A percentile compares a stretch with the other conserved stretches of the same genome.
Evolutionary conservation across 2,113 vertebrate genomes (phyloP).

Genomic region (Panthera leo): DNA sequence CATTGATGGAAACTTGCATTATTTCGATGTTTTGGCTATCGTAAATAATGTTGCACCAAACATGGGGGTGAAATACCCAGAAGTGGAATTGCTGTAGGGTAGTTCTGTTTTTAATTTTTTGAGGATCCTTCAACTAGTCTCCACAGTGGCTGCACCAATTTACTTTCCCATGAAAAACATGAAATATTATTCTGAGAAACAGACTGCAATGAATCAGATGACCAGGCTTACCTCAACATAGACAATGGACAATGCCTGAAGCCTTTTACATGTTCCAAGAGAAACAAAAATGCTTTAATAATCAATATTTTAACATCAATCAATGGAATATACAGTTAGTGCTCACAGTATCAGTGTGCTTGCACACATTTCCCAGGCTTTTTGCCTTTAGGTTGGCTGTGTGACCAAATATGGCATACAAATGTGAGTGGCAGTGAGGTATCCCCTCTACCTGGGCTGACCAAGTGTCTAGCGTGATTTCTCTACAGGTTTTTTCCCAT

Average conservation of each 20-base stretch:
- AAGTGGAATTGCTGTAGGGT: not conserved
- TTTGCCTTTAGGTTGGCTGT: not conserved
- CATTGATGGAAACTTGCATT: not conserved
- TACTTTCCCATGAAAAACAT: not conserved
- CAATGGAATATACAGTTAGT: not conserved
- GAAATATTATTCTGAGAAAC: not conserved
- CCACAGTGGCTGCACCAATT: not conserved
- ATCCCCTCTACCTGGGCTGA: not conserved
- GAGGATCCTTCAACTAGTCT: not conserved
- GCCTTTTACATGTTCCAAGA: not conserved
- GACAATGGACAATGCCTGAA: not conserved
- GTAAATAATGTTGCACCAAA: not conserved
- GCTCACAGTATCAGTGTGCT: not conserved
- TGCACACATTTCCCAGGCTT: not conserved
- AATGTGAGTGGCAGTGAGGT: not conserved
- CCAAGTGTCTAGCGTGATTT: not conserved
- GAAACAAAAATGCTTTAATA: slow-evolving; percentile 6
- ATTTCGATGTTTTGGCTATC: not conserved
- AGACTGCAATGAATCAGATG: not conserved
- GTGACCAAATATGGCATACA: not conserved
- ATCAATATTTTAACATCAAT: not conserved
- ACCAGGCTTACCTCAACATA: not conserved
- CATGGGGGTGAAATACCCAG: not conserved
- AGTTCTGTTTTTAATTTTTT: not conserved
- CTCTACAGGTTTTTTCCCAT: not conserved